Evolutionary conservation across 2,113 vertebrate genomes (phyloP), one percentile per base, ranked within the genome.

Genomic region (Pimephales promelas): DNA sequence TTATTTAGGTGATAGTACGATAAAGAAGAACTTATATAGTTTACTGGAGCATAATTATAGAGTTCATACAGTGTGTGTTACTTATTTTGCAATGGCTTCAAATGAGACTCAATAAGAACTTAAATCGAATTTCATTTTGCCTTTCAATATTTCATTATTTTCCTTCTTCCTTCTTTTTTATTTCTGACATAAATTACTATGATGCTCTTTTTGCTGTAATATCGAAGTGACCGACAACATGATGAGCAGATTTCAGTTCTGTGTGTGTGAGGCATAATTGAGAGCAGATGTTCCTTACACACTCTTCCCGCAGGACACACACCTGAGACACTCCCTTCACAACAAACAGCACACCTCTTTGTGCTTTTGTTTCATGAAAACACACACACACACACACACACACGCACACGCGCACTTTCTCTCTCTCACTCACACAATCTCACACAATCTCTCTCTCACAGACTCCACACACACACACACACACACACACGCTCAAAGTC

Each of bases 271-370:
- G 36, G 2, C 1, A 20, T 66, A 66, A 66, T 10, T 20, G 18
- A 36, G 8, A 66, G 31, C 64, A 66, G 64, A 66, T 66, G 64
- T 66, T 66, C 64, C 64, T 66, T 20, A 20, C 62, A 66, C 62
- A 36, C 31, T 70, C 40, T 43, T n/a, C 66, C 31, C 66, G 10
- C 36, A 5, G 20, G 66, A 70, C 66, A 40, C 66, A 70, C 62
- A 66, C 62, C 31, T 66, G 62, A 66, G 62, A 66, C 62, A 34
- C 61, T 26, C 66, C 34, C 66, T 70, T 70, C 66, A 13, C 7
- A 66, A 36, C 31, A 66, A 10, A 66, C 16, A 1, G 16, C 7
- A 3, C 31, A 18, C 62, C 62, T 36, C 14, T 66, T 66, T 66
- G 31, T 34, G 62, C 62, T 66, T 62, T 64, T 34, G 16, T 64